Percentiles rank a stretch among this genome's conserved stretches.
Conservation (phyloP, 2,888 invertebrate species). For the Oxyscelio sp. region DNA sequence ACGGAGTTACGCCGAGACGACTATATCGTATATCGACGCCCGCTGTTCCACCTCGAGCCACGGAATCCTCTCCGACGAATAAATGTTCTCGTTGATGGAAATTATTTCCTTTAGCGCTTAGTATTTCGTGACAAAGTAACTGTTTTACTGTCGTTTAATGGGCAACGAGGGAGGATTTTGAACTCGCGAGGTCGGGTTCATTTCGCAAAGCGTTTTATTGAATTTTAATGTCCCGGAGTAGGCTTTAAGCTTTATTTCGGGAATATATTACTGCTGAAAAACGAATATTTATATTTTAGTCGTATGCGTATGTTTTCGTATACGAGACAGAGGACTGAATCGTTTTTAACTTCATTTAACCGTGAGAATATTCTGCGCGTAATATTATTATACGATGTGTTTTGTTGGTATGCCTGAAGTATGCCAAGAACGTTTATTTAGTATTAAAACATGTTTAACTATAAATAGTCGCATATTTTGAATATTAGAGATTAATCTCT, state of each 20-base stretch:
- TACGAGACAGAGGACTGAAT: not conserved
- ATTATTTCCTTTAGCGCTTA: slow-evolving; percentile 24
- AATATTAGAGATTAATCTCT: slow-evolving; percentile 24
- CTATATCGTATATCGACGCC: slow-evolving; percentile 44
- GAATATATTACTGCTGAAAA: slow-evolving; percentile 38
- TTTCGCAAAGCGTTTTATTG: slow-evolving; percentile 40
- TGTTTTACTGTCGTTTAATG: slow-evolving; percentile 43
- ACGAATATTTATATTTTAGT: slow-evolving; percentile 35
- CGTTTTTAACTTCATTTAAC: not conserved
- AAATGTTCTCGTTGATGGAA: slow-evolving; percentile 46
- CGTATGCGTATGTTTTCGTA: slow-evolving; percentile 1
- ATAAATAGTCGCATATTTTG: slow-evolving; percentile 1
- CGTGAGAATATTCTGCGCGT: not conserved
- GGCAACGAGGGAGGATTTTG: slow-evolving; percentile 28
- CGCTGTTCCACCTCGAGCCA: slow-evolving; percentile 17
- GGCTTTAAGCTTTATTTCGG: slow-evolving; percentile 34
- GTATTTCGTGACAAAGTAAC: slow-evolving; percentile 52
- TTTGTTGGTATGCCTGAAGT: not conserved
- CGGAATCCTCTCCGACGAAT: slow-evolving; percentile 21
- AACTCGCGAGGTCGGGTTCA: slow-evolving; percentile 13
- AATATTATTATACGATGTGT: too few species aligned
- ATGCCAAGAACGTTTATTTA: too few species aligned
- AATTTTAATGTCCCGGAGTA: slow-evolving; percentile 24
- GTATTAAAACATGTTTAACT: not conserved
- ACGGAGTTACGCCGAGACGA: slow-evolving; percentile 24